Evolutionary conservation across 2,113 vertebrate species (phyloP), one percentile per base, ranked within the genome.

Genomic region (Scomber japonicus): DNA sequence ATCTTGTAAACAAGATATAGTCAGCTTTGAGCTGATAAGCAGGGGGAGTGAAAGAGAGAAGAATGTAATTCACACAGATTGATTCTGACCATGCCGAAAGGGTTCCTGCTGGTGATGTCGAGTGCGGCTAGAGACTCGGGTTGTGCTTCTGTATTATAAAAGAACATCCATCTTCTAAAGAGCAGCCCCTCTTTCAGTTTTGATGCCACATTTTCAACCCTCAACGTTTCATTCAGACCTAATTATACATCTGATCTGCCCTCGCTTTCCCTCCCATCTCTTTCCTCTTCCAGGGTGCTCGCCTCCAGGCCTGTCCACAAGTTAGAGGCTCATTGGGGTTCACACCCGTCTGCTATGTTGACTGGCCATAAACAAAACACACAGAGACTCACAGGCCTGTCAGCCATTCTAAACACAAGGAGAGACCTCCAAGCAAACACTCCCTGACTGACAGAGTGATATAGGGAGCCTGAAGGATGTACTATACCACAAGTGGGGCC

Each of bases 331-430:
- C 61, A 17, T n/a, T 46, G 56, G 57, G 75, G 12, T 81, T 93
- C 81, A 68, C 93, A 82, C 83, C 76, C 27, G 0, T 74, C 71
- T 86, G 93, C 67, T 4, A 93, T 92, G 83, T 95, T 93, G 91
- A 90, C 93, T 12, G 51, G 62, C 81, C 82, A 80, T 91, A 92
- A 95, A 94, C 83, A 80, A 84, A 87, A 91, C 88, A 92, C 88
- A 93, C 88, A 90, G 44, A 78, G 49, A 55, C 71, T 71, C 71
- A 72, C 69, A 71, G 65, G 77, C 68, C 75, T 30, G 75, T 11
- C 3, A 10, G 75, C 83, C 59, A 73, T 61, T 88, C 70, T 81
- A 92, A 92, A 94, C 86, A 88, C 46, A 30, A 46, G 63, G 19
- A 54, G 54, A 68, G 67, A 60, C 60, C 77, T 45, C 68, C 9